Evolutionary conservation across 2,797 vertebrate species (phyloP).

Genomic region (Chloroceryle amazona): DNA sequence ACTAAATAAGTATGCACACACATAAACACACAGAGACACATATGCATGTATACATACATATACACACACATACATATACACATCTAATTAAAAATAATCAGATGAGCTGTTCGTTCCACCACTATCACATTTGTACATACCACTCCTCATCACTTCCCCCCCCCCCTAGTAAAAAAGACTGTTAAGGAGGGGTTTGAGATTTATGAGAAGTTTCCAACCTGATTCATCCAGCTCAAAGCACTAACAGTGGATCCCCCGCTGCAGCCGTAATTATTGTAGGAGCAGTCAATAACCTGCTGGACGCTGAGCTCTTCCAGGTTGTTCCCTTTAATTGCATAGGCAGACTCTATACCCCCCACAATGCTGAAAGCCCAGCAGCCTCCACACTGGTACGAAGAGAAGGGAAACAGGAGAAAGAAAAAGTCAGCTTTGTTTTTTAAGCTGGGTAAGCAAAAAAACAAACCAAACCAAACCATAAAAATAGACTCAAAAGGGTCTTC

Average conservation of each 20-base stretch:
- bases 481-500: neutral
- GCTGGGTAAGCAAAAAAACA: neutral
- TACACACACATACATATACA: rapidly evolving
- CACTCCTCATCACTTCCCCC: neutral
- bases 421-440: neutral
- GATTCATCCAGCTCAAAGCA: conserved; percentile 88
- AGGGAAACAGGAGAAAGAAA: neutral
- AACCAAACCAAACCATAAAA: neutral
- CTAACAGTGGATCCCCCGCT: conserved; percentile 84
- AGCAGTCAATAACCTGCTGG: conserved; percentile 94
- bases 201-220: conserved; percentile 75
- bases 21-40: neutral
- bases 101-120: neutral
- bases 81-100: rapidly evolving
- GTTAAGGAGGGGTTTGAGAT: neutral
- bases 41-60: rapidly evolving
- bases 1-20: neutral
- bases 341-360: conserved; percentile 88
- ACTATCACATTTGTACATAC: no score
- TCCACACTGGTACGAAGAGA: conserved; percentile 85
- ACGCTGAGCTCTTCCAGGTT: conserved; percentile 87
- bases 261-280: conserved; percentile 87
- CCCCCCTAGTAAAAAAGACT: neutral
- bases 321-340: conserved; percentile 81
- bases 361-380: conserved; percentile 95